Conservation (phyloP, 2,113 vertebrate species). For the Notothenia rossii region DNA sequence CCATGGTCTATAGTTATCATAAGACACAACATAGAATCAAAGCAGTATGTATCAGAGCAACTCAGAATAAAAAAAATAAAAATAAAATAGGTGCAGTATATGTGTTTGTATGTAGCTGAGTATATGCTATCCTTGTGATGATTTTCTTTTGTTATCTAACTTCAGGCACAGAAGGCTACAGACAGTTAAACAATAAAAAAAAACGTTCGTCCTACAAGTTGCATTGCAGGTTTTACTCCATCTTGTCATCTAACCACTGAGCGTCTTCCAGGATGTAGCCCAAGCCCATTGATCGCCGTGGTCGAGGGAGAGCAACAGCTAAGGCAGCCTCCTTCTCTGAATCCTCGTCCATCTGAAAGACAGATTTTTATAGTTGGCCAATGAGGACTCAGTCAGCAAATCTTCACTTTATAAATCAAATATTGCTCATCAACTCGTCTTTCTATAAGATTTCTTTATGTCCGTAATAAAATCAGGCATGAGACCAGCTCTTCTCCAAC, state of each 20-base stretch:
- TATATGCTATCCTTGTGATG: background rate
- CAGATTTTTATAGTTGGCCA: background rate
- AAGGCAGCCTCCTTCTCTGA: fast-evolving
- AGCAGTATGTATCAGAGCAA: background rate
- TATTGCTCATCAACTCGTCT: background rate
- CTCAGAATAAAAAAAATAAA: background rate
- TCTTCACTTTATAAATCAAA: background rate
- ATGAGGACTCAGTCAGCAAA: background rate
- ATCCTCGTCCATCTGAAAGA: constrained; percentile 38
- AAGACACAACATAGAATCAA: background rate
- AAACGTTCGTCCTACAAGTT: background rate
- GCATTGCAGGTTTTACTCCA: background rate
- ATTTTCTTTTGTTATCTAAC: too few species aligned
- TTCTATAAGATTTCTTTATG: background rate
- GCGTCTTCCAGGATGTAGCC: constrained; percentile 71
- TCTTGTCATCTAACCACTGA: constrained; percentile 59
- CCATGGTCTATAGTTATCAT: background rate
- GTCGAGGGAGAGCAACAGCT: background rate
- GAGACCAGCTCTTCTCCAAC: background rate
- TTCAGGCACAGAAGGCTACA: too few species aligned
- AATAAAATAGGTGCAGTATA: background rate
- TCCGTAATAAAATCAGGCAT: background rate
- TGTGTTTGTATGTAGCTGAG: background rate
- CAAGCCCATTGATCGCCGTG: constrained; percentile 51
- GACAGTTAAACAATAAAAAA: too few species aligned